Percentiles rank a stretch among this genome's conserved stretches.
phyloP scores from a whole-genome alignment of 1,140 invertebrate genomes.

The Lethrus apterus region DNA sequence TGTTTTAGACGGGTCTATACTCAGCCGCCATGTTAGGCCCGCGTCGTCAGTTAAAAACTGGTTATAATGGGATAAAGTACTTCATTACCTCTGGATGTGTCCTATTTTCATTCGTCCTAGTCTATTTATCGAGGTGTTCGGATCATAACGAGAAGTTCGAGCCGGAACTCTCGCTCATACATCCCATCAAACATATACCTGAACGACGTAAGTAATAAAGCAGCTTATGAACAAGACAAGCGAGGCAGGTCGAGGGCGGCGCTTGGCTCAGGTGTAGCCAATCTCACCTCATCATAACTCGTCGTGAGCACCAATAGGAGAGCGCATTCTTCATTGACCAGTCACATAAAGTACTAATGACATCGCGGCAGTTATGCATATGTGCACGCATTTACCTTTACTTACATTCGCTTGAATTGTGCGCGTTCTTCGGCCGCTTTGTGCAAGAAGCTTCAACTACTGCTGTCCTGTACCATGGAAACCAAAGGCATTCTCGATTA shows the following conservation, averaged over 20 bases:
- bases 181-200: neutral
- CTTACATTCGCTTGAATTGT: too few species aligned
- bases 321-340: slow-evolving; percentile 38
- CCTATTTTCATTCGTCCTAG: slow-evolving; percentile 18
- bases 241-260: slow-evolving; percentile 33
- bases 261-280: slow-evolving; percentile 34
- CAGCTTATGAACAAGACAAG: slow-evolving; percentile 34
- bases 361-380: slow-evolving; percentile 19
- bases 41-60: too few species aligned
- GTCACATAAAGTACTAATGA: slow-evolving; percentile 39
- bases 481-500: too few species aligned
- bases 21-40: too few species aligned
- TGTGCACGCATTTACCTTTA: too few species aligned
- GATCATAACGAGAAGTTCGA: slow-evolving; percentile 9
- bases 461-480: too few species aligned
- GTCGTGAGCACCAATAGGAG: slow-evolving; percentile 33
- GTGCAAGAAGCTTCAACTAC: too few species aligned
- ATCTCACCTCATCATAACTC: slow-evolving; percentile 41
- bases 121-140: slow-evolving; percentile 29
- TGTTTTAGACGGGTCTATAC: too few species aligned
- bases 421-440: too few species aligned
- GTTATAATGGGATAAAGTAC: too few species aligned
- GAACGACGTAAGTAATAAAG: slow-evolving; percentile 31
- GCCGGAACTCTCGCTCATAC: too few species aligned
- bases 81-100: slow-evolving; percentile 15